Percentiles rank a stretch among this genome's conserved stretches.
phyloP scores from a whole-genome alignment of 1,140 invertebrate species.

The Drosophila pruinosa region DNA sequence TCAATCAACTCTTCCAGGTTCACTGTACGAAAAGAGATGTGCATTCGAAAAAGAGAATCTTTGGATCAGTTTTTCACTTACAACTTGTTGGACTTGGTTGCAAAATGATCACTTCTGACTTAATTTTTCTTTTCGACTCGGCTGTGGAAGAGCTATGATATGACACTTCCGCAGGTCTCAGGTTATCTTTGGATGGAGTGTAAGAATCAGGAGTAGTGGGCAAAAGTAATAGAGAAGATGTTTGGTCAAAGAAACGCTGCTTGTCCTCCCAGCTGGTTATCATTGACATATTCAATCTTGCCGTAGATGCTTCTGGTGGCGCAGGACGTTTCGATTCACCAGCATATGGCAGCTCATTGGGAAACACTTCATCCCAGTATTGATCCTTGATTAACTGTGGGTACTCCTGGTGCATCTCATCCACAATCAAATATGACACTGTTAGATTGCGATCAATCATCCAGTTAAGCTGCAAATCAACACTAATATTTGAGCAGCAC shows the following conservation, averaged over 20 bases:
- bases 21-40: conserved; percentile 9
- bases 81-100: conserved; percentile 1
- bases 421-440: conserved; percentile 94
- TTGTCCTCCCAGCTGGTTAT: neutral
- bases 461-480: conserved; percentile 89
- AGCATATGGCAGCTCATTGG: conserved; percentile 91
- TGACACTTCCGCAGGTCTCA: neutral
- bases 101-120: neutral
- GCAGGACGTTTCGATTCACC: conserved; percentile 88
- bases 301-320: conserved; percentile 91
- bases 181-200: neutral
- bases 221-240: neutral
- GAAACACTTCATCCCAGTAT: conserved; percentile 95
- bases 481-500: neutral
- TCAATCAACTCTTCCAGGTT: conserved; percentile 62
- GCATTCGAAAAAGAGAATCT: neutral
- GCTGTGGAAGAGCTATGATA: neutral
- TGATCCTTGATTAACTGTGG: conserved; percentile 93
- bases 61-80: neutral
- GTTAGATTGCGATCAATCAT: conserved; percentile 93
- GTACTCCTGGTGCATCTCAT: conserved; percentile 96
- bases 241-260: too few species aligned
- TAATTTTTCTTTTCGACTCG: neutral
- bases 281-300: conserved; percentile 84
- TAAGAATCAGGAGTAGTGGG: neutral